phyloP scores from a whole-genome alignment of 2,113 vertebrate species.

The Sebastes schlegelii region DNA sequence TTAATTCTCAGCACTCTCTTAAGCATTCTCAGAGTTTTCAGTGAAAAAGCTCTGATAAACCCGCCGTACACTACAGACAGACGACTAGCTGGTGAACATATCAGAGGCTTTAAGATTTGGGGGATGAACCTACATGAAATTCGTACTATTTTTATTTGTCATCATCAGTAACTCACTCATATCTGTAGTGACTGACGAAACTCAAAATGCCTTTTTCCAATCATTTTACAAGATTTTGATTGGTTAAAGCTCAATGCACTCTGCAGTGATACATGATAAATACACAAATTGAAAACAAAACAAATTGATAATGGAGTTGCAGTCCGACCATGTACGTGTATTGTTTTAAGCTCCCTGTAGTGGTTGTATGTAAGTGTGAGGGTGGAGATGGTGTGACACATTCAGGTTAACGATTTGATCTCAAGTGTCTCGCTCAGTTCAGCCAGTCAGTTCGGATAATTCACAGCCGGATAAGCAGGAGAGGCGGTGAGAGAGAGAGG shows the following conservation, averaged over 20 bases:
- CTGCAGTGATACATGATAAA: not conserved
- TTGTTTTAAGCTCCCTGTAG: not conserved
- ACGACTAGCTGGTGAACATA: not conserved
- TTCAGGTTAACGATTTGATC: constrained; percentile 54
- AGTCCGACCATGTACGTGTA: not conserved
- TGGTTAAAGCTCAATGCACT: not conserved
- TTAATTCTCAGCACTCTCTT: too few species aligned
- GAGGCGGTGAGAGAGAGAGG: not conserved
- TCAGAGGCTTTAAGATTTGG: not conserved
- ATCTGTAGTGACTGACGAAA: not conserved
- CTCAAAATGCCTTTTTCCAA: not conserved
- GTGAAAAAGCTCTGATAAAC: not conserved
- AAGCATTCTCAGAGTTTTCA: not conserved
- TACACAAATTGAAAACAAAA: not conserved
- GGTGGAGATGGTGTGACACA: constrained; percentile 53
- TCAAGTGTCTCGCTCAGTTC: constrained; percentile 30
- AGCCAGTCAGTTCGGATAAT: constrained; percentile 44
- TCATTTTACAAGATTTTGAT: not conserved
- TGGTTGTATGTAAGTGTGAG: not conserved
- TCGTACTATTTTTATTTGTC: not conserved
- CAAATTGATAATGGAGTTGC: not conserved
- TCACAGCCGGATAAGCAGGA: constrained; percentile 40
- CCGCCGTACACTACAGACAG: not conserved
- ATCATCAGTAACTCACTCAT: not conserved
- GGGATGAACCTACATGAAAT: too few species aligned